Evolutionary conservation across 2,888 invertebrate species (phyloP).

Genomic region (Epinotia brunnichana): DNA sequence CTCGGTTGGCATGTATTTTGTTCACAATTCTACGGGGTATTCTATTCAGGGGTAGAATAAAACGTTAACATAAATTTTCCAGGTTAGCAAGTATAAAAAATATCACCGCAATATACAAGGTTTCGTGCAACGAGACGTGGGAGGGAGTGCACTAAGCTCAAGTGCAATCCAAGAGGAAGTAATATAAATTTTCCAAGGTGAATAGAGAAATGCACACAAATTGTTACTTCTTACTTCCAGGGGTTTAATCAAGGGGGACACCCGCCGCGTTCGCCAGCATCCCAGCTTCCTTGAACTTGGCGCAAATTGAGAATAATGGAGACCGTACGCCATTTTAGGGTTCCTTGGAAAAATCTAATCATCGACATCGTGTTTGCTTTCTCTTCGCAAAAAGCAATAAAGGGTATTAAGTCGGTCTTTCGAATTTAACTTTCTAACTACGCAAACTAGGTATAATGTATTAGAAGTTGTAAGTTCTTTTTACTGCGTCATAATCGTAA

Average conservation of each 20-base stretch:
- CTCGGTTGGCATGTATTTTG: too few relatives aligned
- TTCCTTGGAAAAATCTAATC: constrained; percentile 64
- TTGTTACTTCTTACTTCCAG: constrained; percentile 76
- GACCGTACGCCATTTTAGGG: constrained; percentile 68
- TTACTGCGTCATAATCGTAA: not conserved
- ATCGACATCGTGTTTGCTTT: constrained; percentile 48
- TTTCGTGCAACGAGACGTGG: constrained; percentile 36
- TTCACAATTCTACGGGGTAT: too few relatives aligned
- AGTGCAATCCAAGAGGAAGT: constrained; percentile 63
- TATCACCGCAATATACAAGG: constrained; percentile 14
- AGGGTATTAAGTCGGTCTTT: constrained; percentile 17
- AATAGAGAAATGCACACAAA: constrained; percentile 72
- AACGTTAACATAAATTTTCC: too few relatives aligned
- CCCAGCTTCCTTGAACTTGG: constrained; percentile 70
- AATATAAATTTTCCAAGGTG: constrained; percentile 57
- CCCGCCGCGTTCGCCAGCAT: constrained; percentile 73
- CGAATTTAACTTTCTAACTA: constrained; percentile 12
- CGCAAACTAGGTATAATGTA: not conserved
- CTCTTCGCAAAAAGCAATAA: constrained; percentile 30
- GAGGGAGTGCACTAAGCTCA: constrained; percentile 54
- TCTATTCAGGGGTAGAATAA: too few relatives aligned
- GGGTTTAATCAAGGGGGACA: constrained; percentile 83
- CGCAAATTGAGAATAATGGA: constrained; percentile 83
- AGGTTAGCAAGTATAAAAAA: not conserved
- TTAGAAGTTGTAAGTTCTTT: not conserved